A percentile compares a stretch with the other conserved stretches of the same genome.
Evolutionary conservation across 2,797 vertebrate genomes (phyloP).

Genomic region (Peromyscus aztecus): DNA sequence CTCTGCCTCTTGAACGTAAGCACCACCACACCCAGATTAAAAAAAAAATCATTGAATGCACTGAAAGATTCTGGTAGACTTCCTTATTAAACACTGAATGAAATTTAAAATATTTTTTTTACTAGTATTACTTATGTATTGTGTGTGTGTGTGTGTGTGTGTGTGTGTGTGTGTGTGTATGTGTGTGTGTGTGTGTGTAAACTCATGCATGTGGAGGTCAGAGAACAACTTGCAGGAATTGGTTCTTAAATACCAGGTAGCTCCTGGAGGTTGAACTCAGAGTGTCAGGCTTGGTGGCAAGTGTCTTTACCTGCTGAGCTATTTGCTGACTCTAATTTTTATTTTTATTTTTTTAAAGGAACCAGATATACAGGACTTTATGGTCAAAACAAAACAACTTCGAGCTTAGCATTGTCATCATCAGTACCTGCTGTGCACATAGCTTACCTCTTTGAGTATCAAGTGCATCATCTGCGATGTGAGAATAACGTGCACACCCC

Average conservation of each 20-base stretch:
- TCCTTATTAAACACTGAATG: not conserved
- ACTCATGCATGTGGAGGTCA: not conserved
- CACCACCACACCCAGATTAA: not conserved
- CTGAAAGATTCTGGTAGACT: not conserved
- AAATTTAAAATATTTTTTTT: not conserved
- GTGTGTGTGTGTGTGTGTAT: not conserved
- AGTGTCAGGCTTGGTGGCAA: not conserved
- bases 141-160: not conserved
- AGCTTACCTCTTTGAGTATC: not conserved
- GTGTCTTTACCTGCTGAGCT: not conserved
- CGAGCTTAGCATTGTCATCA: not conserved
- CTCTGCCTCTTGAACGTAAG: not conserved
- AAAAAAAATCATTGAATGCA: not conserved
- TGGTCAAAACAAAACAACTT: not conserved
- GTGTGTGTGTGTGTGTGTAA: not conserved
- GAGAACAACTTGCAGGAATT: not conserved
- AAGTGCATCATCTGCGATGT: not conserved
- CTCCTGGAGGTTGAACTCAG: not conserved
- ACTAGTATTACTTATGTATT: not conserved
- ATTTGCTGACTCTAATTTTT: not conserved
- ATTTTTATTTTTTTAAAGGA: not conserved
- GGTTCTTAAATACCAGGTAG: not conserved
- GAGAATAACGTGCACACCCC: not conserved
- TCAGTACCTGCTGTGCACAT: not conserved
- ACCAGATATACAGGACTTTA: not conserved